These are phyloP conservation scores for Melieria omissa DNA, from an alignment of 2,888 invertebrate species.

Conservation along the genomic window DNA sequence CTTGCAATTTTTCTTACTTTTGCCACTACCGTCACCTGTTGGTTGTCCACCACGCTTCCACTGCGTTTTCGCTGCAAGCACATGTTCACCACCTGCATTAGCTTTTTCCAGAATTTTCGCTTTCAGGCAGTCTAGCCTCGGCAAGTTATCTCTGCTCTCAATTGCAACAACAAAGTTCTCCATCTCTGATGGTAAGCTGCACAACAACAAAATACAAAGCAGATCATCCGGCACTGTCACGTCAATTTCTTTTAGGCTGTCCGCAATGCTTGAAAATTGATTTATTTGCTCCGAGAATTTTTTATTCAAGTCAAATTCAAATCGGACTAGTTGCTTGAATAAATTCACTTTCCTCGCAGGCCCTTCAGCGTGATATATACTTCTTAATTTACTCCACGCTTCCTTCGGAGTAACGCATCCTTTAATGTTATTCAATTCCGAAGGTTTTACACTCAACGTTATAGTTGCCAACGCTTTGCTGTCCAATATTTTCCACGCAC, in stretches of 20 bases:
- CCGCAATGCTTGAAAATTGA: slow-evolving; percentile 30
- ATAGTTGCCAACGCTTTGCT: background rate
- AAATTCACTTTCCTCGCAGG: slow-evolving; percentile 34
- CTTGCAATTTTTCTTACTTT: slow-evolving; percentile 17
- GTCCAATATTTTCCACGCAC: background rate
- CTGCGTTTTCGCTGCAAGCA: slow-evolving; percentile 28
- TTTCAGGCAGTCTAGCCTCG: slow-evolving; percentile 23
- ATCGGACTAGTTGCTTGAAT: slow-evolving; percentile 32
- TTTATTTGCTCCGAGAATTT: slow-evolving; percentile 28
- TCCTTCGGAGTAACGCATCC: background rate
- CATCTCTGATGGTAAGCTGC: slow-evolving; percentile 36
- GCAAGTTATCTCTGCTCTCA: slow-evolving; percentile 36
- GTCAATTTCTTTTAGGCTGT: slow-evolving; percentile 30
- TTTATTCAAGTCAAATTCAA: slow-evolving; percentile 25
- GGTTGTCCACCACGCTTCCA: background rate
- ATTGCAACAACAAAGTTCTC: slow-evolving; percentile 41
- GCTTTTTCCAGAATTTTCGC: slow-evolving; percentile 33
- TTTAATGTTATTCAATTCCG: background rate
- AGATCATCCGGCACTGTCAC: slow-evolving; percentile 33
- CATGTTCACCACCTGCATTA: slow-evolving; percentile 2
- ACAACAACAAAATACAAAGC: slow-evolving; percentile 33
- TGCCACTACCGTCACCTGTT: background rate
- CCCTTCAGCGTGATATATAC: background rate
- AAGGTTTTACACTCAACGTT: background rate
- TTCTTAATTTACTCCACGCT: background rate